Percentiles rank a stretch among this genome's conserved stretches.
Evolutionary conservation across 2,888 invertebrate genomes (phyloP).

Genomic region (Tortricodes alternella): DNA sequence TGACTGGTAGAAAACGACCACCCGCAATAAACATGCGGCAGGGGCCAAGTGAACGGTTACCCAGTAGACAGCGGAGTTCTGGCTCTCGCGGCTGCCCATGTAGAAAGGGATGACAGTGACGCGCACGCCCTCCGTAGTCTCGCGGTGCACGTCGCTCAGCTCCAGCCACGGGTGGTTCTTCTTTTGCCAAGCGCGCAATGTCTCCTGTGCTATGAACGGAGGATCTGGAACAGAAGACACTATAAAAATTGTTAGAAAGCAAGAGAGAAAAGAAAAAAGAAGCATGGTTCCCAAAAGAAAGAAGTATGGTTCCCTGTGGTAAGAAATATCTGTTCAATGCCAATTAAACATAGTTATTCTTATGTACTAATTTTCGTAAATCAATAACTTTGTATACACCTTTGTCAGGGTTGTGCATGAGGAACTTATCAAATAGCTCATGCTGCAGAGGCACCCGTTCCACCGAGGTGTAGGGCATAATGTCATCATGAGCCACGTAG

Average conservation of each 20-base stretch:
- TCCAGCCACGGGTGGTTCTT: constrained; percentile 99
- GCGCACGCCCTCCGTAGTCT: constrained; percentile 97
- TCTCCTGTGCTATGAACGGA: constrained; percentile 93
- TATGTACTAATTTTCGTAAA: no score
- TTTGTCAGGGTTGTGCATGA: constrained; percentile 90
- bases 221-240: constrained; percentile 83
- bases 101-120: constrained; percentile 99
- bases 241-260: no score
- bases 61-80: constrained; percentile 96
- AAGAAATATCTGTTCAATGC: no score
- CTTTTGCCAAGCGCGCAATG: constrained; percentile 96
- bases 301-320: no score
- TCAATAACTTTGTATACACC: constrained; percentile 78
- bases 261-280: no score
- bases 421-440: constrained; percentile 97
- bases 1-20: no score
- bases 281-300: constrained; percentile 5
- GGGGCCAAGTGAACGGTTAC: constrained; percentile 65
- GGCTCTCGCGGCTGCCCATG: constrained; percentile 96
- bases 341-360: no score
- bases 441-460: constrained; percentile 96
- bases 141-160: constrained; percentile 97
- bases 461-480: constrained; percentile 95
- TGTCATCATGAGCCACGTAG: constrained; percentile 98
- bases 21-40: neutral